Evolutionary conservation across 2,888 invertebrate genomes (phyloP).

Genomic region (Tipula helvola): DNA sequence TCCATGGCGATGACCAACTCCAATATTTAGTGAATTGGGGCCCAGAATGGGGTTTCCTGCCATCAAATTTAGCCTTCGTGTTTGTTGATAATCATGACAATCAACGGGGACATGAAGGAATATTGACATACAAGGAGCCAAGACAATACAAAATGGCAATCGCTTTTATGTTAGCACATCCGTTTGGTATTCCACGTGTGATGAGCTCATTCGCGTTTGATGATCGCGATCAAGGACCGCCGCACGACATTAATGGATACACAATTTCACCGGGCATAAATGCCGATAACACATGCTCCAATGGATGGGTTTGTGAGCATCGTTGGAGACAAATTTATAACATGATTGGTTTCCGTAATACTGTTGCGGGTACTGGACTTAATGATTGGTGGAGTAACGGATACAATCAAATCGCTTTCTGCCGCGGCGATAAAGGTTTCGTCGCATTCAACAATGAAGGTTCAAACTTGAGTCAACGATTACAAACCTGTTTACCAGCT

Average conservation of each 20-base stretch:
- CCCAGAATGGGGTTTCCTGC: slow-evolving; percentile 50
- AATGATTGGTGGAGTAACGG: slow-evolving; percentile 63
- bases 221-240: slow-evolving; percentile 52
- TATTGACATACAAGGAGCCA: slow-evolving; percentile 55
- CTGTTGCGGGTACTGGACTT: slow-evolving; percentile 40
- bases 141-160: slow-evolving; percentile 65
- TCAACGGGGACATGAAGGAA: slow-evolving; percentile 56
- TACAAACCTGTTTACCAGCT: slow-evolving; percentile 46
- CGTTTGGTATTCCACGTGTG: slow-evolving; percentile 63
- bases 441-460: slow-evolving; percentile 57
- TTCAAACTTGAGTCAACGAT: slow-evolving; percentile 39
- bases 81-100: slow-evolving; percentile 90
- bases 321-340: slow-evolving; percentile 60
- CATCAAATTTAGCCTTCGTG: slow-evolving; percentile 48
- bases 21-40: slow-evolving; percentile 55
- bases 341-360: slow-evolving; percentile 59
- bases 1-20: slow-evolving; percentile 46
- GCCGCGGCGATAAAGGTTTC: slow-evolving; percentile 55
- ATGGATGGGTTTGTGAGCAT: slow-evolving; percentile 72
- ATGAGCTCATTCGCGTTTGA: slow-evolving; percentile 76
- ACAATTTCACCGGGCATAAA: slow-evolving; percentile 55
- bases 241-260: slow-evolving; percentile 45
- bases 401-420: slow-evolving; percentile 64
- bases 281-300: slow-evolving; percentile 48
- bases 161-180: slow-evolving; percentile 78